Evolutionary conservation across 2,113 vertebrate species (phyloP).

Genomic region (Micronycteris hirsuta): DNA sequence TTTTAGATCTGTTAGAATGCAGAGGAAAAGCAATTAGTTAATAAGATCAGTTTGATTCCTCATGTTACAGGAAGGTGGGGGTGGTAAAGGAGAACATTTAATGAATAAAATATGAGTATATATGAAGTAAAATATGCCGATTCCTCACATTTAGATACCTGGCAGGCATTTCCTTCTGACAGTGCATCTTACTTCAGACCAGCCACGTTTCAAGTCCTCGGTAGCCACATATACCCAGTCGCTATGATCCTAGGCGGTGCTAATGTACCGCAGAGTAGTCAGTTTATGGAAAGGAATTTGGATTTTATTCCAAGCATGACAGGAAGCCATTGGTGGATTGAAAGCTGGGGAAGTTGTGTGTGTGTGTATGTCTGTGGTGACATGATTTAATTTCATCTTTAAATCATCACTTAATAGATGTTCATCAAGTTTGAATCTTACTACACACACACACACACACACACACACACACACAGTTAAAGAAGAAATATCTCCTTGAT

Average conservation of each 20-base stretch:
- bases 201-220: neutral
- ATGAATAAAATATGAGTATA: neutral
- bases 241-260: too few species aligned
- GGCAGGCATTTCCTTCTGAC: neutral
- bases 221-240: too few species aligned
- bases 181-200: neutral
- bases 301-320: neutral
- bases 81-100: neutral
- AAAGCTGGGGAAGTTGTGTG: neutral
- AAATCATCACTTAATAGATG: neutral
- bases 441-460: neutral
- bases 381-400: neutral
- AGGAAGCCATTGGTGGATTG: neutral
- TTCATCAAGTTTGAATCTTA: neutral
- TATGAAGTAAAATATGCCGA: neutral
- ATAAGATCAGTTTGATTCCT: neutral
- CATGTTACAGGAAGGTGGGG: neutral
- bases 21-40: neutral
- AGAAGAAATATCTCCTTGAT: neutral
- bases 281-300: neutral
- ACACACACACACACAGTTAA: neutral
- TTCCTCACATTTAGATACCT: neutral
- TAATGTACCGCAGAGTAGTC: rapidly evolving
- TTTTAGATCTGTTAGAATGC: neutral
- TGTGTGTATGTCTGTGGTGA: neutral